Percentiles rank a stretch among this genome's conserved stretches.
phyloP scores from a whole-genome alignment of 2,797 vertebrate species.

The Alauda arvensis region DNA sequence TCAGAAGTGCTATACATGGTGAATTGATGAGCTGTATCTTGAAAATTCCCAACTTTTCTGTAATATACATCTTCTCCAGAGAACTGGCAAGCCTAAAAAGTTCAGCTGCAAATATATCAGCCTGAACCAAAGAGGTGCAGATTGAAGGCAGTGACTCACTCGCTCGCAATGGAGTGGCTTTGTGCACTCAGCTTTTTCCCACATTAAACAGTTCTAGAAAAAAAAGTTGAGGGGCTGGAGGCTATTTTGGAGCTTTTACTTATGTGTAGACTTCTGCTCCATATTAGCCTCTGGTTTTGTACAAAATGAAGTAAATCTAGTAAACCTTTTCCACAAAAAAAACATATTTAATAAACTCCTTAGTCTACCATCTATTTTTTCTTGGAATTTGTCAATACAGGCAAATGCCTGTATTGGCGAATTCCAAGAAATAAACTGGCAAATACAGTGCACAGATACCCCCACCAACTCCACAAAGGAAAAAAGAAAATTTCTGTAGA shows the following conservation, averaged over 20 bases:
- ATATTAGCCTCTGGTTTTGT: not conserved
- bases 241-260: not conserved
- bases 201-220: not conserved
- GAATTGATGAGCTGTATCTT: not conserved
- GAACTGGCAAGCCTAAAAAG: constrained; percentile 16
- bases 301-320: not conserved
- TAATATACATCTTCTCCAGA: not conserved
- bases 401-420: too few relatives aligned
- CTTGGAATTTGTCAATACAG: not conserved
- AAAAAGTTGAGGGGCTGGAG: not conserved
- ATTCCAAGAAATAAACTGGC: too few relatives aligned
- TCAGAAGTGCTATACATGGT: not conserved
- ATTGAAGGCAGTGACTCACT: constrained; percentile 28
- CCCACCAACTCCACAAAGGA: not conserved
- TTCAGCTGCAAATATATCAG: constrained; percentile 2
- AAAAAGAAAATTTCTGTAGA: not conserved
- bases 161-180: not conserved
- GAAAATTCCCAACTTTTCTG: constrained; percentile 17
- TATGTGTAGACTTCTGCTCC: not conserved
- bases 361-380: not conserved
- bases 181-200: not conserved
- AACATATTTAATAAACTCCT: not conserved
- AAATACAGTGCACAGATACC: not conserved
- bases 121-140: not conserved
- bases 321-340: not conserved